Percentiles rank a stretch among this genome's conserved stretches.
These are phyloP conservation scores for Corythornis madagascariensis DNA, from an alignment of 2,113 vertebrate species.

Conservation along the genomic window DNA sequence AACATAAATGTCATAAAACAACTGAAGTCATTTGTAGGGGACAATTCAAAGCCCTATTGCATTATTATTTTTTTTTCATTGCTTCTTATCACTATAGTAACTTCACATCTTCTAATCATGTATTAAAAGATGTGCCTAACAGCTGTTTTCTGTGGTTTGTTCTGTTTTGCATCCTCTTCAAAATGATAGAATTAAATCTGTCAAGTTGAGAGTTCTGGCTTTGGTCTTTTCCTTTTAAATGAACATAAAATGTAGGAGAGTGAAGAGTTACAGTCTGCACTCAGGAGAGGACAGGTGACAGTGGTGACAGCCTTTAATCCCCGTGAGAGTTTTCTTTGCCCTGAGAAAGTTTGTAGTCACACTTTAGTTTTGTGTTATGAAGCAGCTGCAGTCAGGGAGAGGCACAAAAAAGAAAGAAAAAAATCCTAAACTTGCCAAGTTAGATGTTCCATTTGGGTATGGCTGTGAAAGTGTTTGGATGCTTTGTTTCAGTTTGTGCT, in stretches of 20 bases:
- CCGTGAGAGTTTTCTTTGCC: neutral
- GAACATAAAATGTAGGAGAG: neutral
- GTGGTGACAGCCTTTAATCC: neutral
- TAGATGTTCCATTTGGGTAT: neutral
- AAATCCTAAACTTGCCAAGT: neutral
- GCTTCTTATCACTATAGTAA: neutral
- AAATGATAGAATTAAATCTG: neutral
- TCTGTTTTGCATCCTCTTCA: neutral
- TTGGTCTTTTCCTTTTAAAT: neutral
- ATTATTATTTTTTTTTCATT: neutral
- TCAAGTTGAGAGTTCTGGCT: neutral
- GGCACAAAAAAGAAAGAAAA: neutral
- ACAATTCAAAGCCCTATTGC: neutral
- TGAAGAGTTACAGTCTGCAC: neutral
- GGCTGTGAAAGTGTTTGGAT: neutral
- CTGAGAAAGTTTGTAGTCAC: neutral
- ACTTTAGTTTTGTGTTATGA: neutral
- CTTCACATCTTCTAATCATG: neutral
- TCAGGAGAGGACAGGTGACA: neutral
- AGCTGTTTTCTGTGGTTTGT: neutral
- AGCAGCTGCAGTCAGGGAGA: neutral
- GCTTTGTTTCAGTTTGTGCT: neutral
- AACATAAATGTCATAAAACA: neutral
- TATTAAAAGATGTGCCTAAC: neutral
- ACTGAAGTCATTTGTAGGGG: neutral